Evolutionary conservation across 2,113 vertebrate genomes (phyloP), one percentile per base, ranked within the genome.

Genomic region (Saccopteryx bilineata): DNA sequence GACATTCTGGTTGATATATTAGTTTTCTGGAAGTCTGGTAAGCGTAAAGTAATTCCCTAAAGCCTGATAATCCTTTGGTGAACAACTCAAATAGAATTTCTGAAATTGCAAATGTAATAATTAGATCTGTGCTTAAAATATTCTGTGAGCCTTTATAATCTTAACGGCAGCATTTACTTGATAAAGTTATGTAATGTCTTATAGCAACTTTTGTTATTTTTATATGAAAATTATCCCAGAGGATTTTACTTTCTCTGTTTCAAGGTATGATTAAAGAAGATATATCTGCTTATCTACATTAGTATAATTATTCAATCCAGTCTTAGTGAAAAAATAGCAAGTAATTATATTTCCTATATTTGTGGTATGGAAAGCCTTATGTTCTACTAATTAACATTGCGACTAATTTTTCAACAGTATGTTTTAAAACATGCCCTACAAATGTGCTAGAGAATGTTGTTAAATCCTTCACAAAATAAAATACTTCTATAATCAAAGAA

Each of bases 101-200:
- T 76, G 28, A 93, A 72, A 46, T 50, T 92, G 58, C 17, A 93
- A 84, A 90, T 63, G 26, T 87, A 72, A 48, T 79, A 26, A 52
- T 60, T 60, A 68, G 18, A 46, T 65, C 5, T 87, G 0, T 54
- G 14, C 9, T 80, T 96, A 79, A 58, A 90, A 31, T 90, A 82
- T 33, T 87, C 79, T 48, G 1, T 56, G 14, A 68, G 12, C 26
- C n/a, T 61, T 84, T 91, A 31, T 78, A n/a, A 60, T 58, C 7
- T 78, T 79, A 88, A 76, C 90, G 39, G 87, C 13, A 90, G n/a
- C 18, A 46, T 76, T 95, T 90, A 75, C 69, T 65, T 89, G 18
- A 61, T 94, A 71, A 96, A 48, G 4, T 90, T 82, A 19, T 46
- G 50, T 60, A 60, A 81, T 3, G 4, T 80, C 15, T 66, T 74